Evolutionary conservation across 2,888 invertebrate species (phyloP).

Genomic region (Cheilosia scutellata): DNA sequence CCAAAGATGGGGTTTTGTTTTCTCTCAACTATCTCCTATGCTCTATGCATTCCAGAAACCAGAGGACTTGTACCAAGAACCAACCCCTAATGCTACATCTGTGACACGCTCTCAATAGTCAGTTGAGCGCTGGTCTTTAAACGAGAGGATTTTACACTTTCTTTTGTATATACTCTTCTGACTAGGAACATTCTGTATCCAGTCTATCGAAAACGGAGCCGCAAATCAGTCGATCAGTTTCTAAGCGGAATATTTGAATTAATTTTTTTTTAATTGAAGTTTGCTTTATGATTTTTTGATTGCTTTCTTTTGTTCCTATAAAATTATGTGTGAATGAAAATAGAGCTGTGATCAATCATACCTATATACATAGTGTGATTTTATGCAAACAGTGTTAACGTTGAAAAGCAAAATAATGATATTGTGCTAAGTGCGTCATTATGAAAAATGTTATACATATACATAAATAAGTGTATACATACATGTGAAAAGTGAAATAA

Average conservation of each 20-base stretch:
- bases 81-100: constrained; percentile 26
- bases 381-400: not conserved
- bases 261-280: constrained; percentile 44
- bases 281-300: constrained; percentile 2
- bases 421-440: constrained; percentile 14
- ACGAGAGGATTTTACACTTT: constrained; percentile 27
- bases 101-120: constrained; percentile 21
- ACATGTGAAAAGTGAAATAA: constrained; percentile 7
- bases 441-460: not conserved
- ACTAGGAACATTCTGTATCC: constrained; percentile 39
- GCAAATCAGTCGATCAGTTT: constrained; percentile 47
- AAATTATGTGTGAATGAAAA: constrained; percentile 5
- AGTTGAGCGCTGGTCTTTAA: constrained; percentile 33
- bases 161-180: constrained; percentile 51
- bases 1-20: constrained; percentile 35
- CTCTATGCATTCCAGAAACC: not conserved
- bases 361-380: not conserved
- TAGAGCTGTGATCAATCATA: not conserved
- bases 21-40: constrained; percentile 26
- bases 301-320: not conserved
- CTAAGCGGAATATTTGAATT: constrained; percentile 21
- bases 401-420: not conserved
- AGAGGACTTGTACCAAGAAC: constrained; percentile 15
- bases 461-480: constrained; percentile 1
- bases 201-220: constrained; percentile 55